Evolutionary conservation across 2,888 invertebrate genomes (phyloP).

Genomic region (Uropetala carovei): DNA sequence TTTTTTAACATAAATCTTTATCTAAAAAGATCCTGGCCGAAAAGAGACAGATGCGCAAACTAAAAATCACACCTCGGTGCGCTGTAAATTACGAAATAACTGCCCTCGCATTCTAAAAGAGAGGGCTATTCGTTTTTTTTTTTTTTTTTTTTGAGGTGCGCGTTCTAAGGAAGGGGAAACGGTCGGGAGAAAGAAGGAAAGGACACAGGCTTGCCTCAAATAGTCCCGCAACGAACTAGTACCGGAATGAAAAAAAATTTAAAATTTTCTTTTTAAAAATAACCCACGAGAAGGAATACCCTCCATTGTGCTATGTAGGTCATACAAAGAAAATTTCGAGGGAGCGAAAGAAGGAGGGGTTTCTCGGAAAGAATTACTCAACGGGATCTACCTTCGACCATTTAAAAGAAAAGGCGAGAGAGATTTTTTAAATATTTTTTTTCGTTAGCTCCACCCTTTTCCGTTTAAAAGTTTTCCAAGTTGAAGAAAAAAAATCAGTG

Average conservation of each 20-base stretch:
- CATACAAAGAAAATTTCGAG: constrained; percentile 24
- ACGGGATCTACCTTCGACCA: constrained; percentile 26
- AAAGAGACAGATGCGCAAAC: constrained; percentile 15
- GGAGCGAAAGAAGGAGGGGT: neutral
- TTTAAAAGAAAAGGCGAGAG: neutral
- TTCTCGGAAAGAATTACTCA: constrained; percentile 15
- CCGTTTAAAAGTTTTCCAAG: neutral
- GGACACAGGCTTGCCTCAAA: no score
- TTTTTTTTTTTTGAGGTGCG: no score
- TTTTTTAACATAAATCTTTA: constrained; percentile 23
- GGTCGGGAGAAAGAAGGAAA: no score
- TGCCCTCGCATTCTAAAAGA: constrained; percentile 21
- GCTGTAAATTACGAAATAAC: constrained; percentile 27
- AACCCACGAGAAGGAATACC: neutral
- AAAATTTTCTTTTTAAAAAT: neutral
- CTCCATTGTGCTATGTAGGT: constrained; percentile 21
- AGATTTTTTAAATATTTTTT: neutral
- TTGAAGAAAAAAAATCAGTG: no score
- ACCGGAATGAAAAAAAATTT: no score
- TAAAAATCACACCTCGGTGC: constrained; percentile 27
- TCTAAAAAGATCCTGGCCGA: neutral
- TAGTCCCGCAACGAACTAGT: neutral
- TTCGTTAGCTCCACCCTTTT: neutral
- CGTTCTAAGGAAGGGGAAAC: neutral
- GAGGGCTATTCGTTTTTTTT: constrained; percentile 19